A percentile compares a stretch with the other conserved stretches of the same genome.
phyloP scores from a whole-genome alignment of 1,140 invertebrate genomes.

The Pseudomyrmex dendroicus region DNA sequence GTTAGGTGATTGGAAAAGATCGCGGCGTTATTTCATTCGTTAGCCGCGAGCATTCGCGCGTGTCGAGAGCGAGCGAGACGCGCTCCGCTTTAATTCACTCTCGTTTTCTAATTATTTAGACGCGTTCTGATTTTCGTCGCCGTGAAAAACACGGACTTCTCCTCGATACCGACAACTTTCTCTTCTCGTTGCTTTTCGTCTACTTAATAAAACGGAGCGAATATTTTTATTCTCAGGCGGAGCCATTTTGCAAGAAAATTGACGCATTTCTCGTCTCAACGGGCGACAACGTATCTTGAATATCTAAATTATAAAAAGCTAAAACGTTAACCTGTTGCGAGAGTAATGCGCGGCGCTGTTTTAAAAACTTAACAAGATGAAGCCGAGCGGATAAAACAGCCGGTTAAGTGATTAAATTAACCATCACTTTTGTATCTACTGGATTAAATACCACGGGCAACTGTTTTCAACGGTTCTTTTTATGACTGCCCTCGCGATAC shows the following conservation, averaged over 20 bases:
- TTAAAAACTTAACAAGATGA: conserved; percentile 32
- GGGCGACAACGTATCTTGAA: neutral
- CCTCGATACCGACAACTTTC: neutral
- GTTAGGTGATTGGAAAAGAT: conserved; percentile 54
- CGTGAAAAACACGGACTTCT: neutral
- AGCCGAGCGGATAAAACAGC: neutral
- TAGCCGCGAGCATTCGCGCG: neutral
- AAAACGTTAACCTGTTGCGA: conserved; percentile 6
- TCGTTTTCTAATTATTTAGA: conserved; percentile 40
- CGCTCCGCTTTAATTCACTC: conserved; percentile 36
- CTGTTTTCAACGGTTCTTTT: neutral
- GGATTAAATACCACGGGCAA: neutral
- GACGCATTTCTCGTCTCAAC: neutral
- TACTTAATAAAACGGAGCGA: neutral
- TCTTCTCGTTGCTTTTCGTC: neutral
- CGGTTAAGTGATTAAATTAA: neutral
- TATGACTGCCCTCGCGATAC: neutral
- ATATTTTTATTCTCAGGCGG: neutral
- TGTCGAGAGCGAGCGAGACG: neutral
- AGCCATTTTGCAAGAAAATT: neutral
- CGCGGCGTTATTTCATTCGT: conserved; percentile 55
- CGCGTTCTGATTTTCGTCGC: neutral
- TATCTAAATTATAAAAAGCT: neutral
- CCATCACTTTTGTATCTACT: neutral
- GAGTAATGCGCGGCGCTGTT: neutral